These are phyloP conservation scores for Drosophila rellima DNA, from an alignment of 2,888 invertebrate species.

Conservation along the genomic window DNA sequence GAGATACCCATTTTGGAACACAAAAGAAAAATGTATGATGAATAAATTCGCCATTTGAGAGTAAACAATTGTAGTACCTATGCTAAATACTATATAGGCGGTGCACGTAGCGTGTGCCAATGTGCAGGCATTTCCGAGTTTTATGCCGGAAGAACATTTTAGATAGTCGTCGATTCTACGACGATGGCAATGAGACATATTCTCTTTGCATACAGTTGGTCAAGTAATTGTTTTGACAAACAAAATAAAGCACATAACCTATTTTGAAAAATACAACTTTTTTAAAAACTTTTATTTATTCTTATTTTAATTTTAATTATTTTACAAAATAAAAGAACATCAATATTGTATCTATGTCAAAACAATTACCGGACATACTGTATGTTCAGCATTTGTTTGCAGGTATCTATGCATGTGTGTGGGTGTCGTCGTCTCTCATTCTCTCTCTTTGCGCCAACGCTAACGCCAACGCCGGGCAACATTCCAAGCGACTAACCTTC, in stretches of 20 bases:
- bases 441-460: conserved; percentile 51
- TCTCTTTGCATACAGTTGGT: not conserved
- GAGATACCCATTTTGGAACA: conserved; percentile 35
- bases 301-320: no score
- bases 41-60: conserved; percentile 53
- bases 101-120: conserved; percentile 37
- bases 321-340: not conserved
- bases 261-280: no score
- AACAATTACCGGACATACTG: not conserved
- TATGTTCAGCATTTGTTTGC: not conserved
- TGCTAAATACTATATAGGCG: conserved; percentile 13
- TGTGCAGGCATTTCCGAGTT: conserved; percentile 50
- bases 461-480: conserved; percentile 70
- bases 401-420: conserved; percentile 19
- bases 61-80: conserved; percentile 25
- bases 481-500: conserved; percentile 75
- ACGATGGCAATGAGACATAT: conserved; percentile 46
- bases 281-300: no score
- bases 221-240: not conserved
- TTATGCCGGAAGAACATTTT: conserved; percentile 48
- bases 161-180: conserved; percentile 41
- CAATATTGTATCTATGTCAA: not conserved
- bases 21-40: conserved; percentile 29
- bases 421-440: conserved; percentile 21
- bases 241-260: no score